phyloP scores from a whole-genome alignment of 2,113 vertebrate genomes.

The Oreotrochilus melanogaster region DNA sequence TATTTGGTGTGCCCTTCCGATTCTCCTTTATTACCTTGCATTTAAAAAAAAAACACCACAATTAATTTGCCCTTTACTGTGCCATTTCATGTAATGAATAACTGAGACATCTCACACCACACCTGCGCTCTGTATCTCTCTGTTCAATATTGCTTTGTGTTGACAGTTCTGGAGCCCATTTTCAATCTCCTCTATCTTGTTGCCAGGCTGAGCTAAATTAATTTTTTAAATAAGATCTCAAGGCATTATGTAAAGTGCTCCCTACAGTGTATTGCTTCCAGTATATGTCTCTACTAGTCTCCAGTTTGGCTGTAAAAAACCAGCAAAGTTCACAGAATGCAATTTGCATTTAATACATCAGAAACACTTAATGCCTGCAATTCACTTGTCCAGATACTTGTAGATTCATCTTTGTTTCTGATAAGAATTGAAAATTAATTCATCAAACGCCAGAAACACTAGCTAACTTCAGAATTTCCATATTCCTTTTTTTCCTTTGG shows the following conservation, averaged over 20 bases:
- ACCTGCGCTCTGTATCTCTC: not conserved
- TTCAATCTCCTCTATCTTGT: not conserved
- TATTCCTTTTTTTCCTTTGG: not conserved
- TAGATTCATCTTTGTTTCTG: not conserved
- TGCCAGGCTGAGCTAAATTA: not conserved
- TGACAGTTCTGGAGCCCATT: not conserved
- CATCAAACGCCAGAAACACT: not conserved
- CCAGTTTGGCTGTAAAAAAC: not conserved
- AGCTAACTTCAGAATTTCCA: not conserved
- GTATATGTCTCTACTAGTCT: not conserved
- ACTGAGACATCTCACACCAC: not conserved
- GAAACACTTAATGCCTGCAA: not conserved
- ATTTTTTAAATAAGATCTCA: not conserved
- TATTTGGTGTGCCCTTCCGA: not conserved
- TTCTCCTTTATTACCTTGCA: not conserved
- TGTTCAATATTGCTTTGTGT: not conserved
- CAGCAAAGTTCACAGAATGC: not conserved
- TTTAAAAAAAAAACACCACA: not conserved
- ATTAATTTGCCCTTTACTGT: slow-evolving; percentile 48
- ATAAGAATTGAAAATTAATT: not conserved
- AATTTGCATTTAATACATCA: not conserved
- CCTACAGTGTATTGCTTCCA: not conserved
- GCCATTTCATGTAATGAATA: not conserved
- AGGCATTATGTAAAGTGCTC: not conserved
- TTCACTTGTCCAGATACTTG: not conserved